A percentile compares a stretch with the other conserved stretches of the same genome.
phyloP scores from a whole-genome alignment of 2,888 invertebrate species.

The Acanthosepion lycidas region DNA sequence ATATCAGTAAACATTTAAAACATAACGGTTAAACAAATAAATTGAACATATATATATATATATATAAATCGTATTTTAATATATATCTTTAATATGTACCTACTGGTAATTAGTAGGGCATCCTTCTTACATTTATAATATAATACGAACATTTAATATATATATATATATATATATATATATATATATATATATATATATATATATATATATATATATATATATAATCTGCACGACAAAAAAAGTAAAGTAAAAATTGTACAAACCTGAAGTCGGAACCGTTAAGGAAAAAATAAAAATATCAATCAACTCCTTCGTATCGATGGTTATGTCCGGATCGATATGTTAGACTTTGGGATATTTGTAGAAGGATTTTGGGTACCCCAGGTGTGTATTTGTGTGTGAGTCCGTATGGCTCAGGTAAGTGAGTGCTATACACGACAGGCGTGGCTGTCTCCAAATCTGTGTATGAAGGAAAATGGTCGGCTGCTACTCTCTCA shows the following conservation, averaged over 20 bases:
- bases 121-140: no score
- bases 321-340: conserved; percentile 10
- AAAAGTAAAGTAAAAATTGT: neutral
- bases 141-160: no score
- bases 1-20: no score
- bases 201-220: no score
- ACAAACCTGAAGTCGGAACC: neutral
- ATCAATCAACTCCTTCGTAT: neutral
- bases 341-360: neutral
- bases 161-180: no score
- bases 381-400: conserved; percentile 18
- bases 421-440: conserved; percentile 10
- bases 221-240: neutral
- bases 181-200: no score
- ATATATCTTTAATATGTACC: no score
- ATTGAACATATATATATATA: no score
- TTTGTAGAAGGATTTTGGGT: neutral
- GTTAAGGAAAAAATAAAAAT: neutral
- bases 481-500: conserved; percentile 33
- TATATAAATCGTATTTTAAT: no score
- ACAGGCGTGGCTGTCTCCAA: conserved; percentile 22
- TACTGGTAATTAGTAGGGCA: no score
- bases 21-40: no score
- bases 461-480: neutral
- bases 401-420: neutral